Percentiles rank a stretch among this genome's conserved stretches.
Evolutionary conservation across 2,888 invertebrate genomes (phyloP).

Genomic region (Drosophila quinaria): DNA sequence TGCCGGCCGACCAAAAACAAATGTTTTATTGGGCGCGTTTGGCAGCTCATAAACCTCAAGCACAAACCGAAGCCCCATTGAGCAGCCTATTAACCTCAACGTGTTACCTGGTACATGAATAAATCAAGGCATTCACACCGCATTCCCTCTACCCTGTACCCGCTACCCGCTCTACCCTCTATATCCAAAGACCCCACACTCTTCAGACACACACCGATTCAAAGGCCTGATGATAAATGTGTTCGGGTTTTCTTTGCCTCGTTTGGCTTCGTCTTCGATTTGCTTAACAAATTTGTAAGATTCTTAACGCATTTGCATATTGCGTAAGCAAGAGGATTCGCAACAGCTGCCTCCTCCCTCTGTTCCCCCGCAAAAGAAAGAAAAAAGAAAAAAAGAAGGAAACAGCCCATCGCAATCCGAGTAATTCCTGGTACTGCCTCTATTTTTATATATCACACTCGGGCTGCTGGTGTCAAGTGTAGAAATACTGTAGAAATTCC

Average conservation of each 20-base stretch:
- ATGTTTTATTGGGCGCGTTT: constrained; percentile 59
- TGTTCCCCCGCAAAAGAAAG: neutral
- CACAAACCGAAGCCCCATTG: constrained; percentile 48
- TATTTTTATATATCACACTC: constrained; percentile 50
- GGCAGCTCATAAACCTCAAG: constrained; percentile 56
- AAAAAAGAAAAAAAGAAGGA: neutral
- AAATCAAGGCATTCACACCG: constrained; percentile 72
- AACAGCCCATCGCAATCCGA: neutral
- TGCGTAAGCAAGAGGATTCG: constrained; percentile 63
- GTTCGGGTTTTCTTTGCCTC: constrained; percentile 37
- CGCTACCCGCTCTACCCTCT: neutral
- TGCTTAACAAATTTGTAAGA: constrained; percentile 81
- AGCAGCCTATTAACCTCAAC: constrained; percentile 75
- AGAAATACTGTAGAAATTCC: constrained; percentile 47
- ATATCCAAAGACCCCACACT: neutral
- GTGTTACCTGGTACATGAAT: constrained; percentile 75
- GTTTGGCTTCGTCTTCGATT: constrained; percentile 70
- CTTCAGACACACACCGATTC: constrained; percentile 12
- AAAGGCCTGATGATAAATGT: constrained; percentile 70
- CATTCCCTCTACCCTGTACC: constrained; percentile 4
- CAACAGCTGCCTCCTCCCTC: constrained; percentile 14
- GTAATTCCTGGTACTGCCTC: constrained; percentile 21
- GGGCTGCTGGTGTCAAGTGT: constrained; percentile 65
- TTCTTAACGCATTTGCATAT: constrained; percentile 81
- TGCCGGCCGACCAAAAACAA: constrained; percentile 23